These are phyloP conservation scores for Lycaon pictus DNA, from an alignment of 2,113 vertebrate species.

Conservation along the genomic window DNA sequence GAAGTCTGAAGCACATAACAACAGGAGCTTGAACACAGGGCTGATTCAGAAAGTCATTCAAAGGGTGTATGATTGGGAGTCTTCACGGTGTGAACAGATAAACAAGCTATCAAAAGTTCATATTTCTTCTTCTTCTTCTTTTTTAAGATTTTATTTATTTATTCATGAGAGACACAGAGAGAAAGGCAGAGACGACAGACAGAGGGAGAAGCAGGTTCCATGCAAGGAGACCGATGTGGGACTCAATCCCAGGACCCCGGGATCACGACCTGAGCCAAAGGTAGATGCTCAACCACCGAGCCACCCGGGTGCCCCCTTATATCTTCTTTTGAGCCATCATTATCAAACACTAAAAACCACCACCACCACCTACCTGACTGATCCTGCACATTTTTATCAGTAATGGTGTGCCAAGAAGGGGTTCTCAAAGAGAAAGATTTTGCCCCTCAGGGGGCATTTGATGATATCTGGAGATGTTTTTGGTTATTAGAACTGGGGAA, in stretches of 20 bases:
- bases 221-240: too few relatives aligned
- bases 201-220: too few relatives aligned
- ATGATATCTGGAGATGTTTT: neutral
- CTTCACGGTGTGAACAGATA: neutral
- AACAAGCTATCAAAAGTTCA: neutral
- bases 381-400: neutral
- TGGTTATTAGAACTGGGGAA: neutral
- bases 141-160: too few relatives aligned
- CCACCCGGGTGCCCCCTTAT: neutral
- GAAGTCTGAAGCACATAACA: fast-evolving
- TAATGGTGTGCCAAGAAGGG: neutral
- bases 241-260: too few relatives aligned
- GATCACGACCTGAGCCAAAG: too few relatives aligned
- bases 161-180: too few relatives aligned
- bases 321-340: neutral
- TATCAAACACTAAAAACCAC: neutral
- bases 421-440: neutral
- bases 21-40: too few relatives aligned
- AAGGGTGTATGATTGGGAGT: fast-evolving
- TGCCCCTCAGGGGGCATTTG: too few relatives aligned
- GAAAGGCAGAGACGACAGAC: too few relatives aligned
- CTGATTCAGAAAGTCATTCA: neutral
- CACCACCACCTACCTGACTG: neutral
- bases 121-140: neutral
- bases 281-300: too few relatives aligned